Evolutionary conservation across 2,888 invertebrate species (phyloP).

Genomic region (Ditula angustiorana): DNA sequence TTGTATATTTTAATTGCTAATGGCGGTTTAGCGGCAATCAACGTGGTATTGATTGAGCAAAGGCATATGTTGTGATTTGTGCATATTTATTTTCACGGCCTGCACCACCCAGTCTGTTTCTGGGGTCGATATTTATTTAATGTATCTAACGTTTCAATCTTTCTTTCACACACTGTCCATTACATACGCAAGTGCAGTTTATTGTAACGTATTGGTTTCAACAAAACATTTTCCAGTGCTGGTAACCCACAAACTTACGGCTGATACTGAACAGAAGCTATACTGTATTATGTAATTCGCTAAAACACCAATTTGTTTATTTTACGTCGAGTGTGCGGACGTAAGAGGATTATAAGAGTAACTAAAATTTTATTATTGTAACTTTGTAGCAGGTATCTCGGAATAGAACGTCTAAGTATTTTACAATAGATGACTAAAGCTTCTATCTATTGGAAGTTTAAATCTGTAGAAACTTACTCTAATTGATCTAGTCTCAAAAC

Average conservation of each 20-base stretch:
- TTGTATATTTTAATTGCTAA: constrained; percentile 27
- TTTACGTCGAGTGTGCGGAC: constrained; percentile 13
- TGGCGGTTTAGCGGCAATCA: constrained; percentile 10
- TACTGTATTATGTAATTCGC: constrained; percentile 42
- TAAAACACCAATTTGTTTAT: constrained; percentile 25
- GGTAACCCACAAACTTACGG: constrained; percentile 47
- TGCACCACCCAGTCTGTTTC: constrained; percentile 20
- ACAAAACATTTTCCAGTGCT: constrained; percentile 55
- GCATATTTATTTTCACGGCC: constrained; percentile 15
- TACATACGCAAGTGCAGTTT: constrained; percentile 53
- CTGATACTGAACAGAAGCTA: constrained; percentile 47
- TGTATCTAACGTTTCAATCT: constrained; percentile 30
- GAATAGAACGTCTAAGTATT: not conserved
- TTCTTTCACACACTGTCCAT: constrained; percentile 48
- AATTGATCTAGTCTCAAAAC: too few relatives aligned
- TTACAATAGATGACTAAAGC: not conserved
- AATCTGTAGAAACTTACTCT: not conserved
- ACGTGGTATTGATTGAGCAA: constrained; percentile 9
- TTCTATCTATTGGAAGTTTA: not conserved
- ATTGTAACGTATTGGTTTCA: constrained; percentile 61
- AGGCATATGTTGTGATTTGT: constrained; percentile 4
- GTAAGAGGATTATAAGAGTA: constrained; percentile 22
- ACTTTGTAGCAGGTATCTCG: not conserved
- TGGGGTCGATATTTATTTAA: constrained; percentile 25
- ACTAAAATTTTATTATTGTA: constrained; percentile 23